Base-by-base conservation (phyloP, 64 coral and sea anemone species). In the Actinia equina region DNA sequence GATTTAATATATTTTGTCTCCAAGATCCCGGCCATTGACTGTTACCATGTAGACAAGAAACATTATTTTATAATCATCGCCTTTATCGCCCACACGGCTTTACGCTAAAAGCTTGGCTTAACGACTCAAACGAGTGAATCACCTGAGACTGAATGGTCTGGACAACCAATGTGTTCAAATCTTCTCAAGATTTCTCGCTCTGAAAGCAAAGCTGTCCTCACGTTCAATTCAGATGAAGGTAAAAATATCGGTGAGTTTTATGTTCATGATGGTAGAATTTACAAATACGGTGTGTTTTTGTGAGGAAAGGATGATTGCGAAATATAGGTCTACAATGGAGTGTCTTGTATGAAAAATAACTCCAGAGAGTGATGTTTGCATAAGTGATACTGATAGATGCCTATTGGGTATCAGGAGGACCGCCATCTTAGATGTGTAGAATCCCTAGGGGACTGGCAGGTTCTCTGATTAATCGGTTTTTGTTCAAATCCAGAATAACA, bases 391-490 rank as follows among this genome's bases (percentile, higher is more conserved):
- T 74, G 69, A 74, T 74, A 18, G 23, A 41, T 74, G 69, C 55
- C 55, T 57, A 57, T 30, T 18, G 41, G 7, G 3, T 74, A 42
- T 74, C 13, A 41, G 69, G 25, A 14, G 69, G 10, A 41, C 69
- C 30, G 30, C 30, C 13, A 15, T 41, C 69, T 37, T 13, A 74
- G 25, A 14, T 74, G 12, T 10, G 3, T 26, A 41, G 26, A 69
- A 74, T 74, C 69, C 26, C 69, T 74, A 30, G 26, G 69, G 69
- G 69, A 27, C 2, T 74, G 69, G 69, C 69, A 74, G 5, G 42
- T 74, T 30, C 69, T 74, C 69, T 74, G 69, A 74, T 74, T 74
- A 74, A 74, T 74, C 23, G 69, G 26, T 74, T 41, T 74, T 74
- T 30, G 42, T 74, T 74, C 69, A 41, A 74, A 74, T 74, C 25